A percentile compares a stretch with the other conserved stretches of the same genome.
phyloP scores from a whole-genome alignment of 1,140 invertebrate species.

The Elymnias hypermnestra region DNA sequence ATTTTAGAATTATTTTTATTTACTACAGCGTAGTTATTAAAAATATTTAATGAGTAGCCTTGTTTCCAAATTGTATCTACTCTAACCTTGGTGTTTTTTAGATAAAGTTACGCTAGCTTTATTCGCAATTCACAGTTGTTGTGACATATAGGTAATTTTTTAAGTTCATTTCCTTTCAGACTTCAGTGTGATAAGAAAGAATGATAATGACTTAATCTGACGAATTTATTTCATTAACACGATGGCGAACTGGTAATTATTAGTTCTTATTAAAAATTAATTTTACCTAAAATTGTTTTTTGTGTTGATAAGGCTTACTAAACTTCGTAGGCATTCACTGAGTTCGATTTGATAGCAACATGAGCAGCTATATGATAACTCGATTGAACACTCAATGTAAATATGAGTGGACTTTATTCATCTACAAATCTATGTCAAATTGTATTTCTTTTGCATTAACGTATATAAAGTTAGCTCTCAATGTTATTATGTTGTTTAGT shows the following conservation, averaged over 20 bases:
- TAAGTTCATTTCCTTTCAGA: constrained; percentile 54
- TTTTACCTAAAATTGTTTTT: too few species aligned
- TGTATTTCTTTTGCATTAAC: background rate
- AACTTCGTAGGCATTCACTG: background rate
- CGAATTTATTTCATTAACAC: constrained; percentile 31
- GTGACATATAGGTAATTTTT: constrained; percentile 16
- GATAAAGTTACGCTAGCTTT: constrained; percentile 13
- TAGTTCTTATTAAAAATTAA: too few species aligned
- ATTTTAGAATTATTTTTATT: too few species aligned
- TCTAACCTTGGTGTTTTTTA: constrained; percentile 29
- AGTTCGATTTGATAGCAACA: background rate
- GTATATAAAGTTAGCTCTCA: too few species aligned
- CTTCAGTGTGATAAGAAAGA: constrained; percentile 56
- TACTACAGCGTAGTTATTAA: too few species aligned
- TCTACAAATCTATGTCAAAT: background rate
- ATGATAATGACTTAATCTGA: constrained; percentile 64
- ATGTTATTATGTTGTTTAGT: too few species aligned
- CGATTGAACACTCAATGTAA: too few species aligned
- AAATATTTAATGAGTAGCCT: too few species aligned
- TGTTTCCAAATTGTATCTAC: too few species aligned
- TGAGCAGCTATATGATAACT: background rate
- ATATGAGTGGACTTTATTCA: too few species aligned
- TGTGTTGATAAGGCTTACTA: too few species aligned
- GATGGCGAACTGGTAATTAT: constrained; percentile 20
- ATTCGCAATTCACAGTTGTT: constrained; percentile 9